These are phyloP conservation scores for Euglossa dilemma DNA, from an alignment of 1,140 invertebrate genomes.

Conservation along the genomic window DNA sequence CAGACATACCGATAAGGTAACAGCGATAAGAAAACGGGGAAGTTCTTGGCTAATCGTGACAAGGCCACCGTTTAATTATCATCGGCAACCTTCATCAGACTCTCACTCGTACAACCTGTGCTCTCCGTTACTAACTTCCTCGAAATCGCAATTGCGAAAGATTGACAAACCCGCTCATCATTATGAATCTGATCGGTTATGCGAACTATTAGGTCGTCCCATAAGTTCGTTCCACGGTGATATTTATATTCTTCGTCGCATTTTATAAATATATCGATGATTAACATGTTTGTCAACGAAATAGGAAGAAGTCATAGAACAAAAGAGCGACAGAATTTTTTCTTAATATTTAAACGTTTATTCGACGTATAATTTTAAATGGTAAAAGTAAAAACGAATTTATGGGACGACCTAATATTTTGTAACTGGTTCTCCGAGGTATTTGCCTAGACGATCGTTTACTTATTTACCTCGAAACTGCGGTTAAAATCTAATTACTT, in stretches of 20 bases:
- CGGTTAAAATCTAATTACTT: not conserved
- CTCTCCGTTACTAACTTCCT: not conserved
- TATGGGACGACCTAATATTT: no score
- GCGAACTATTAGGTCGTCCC: no score
- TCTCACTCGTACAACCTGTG: not conserved
- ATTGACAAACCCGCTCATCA: slow-evolving; percentile 21
- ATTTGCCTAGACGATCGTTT: not conserved
- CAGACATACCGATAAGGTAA: slow-evolving; percentile 79
- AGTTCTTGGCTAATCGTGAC: slow-evolving; percentile 3
- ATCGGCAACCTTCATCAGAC: slow-evolving; percentile 15
- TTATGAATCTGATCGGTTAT: not conserved
- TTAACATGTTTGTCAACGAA: no score
- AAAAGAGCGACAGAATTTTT: no score
- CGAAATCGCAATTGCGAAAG: slow-evolving; percentile 24
- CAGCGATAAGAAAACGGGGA: not conserved
- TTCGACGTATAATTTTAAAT: no score
- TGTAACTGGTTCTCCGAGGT: not conserved
- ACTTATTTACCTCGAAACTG: not conserved
- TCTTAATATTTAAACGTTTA: no score
- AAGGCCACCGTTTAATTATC: slow-evolving; percentile 55
- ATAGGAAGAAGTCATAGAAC: no score
- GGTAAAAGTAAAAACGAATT: no score
- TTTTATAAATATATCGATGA: no score
- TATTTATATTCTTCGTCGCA: no score
- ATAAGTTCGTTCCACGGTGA: no score